Evolutionary conservation across 2,888 invertebrate species (phyloP).

Genomic region (Hedychridium roseum): DNA sequence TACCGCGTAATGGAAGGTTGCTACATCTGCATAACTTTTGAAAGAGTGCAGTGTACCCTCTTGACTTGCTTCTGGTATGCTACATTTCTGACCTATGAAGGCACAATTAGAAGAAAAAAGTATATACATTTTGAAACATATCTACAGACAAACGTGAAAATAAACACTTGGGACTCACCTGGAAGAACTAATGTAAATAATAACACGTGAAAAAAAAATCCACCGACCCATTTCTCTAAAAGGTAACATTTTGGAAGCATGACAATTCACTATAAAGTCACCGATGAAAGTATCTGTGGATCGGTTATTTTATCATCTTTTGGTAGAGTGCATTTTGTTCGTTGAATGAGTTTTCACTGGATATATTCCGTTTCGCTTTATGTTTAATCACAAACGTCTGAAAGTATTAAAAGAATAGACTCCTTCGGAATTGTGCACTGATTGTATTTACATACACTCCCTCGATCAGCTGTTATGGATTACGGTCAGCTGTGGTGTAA

Average conservation of each 20-base stretch:
- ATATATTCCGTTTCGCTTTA: too few relatives aligned
- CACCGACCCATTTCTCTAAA: constrained; percentile 11
- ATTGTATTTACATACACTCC: too few relatives aligned
- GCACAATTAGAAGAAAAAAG: too few relatives aligned
- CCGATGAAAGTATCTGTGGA: constrained; percentile 13
- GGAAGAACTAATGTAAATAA: constrained; percentile 25
- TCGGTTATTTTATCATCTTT: too few relatives aligned
- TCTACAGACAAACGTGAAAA: constrained; percentile 4
- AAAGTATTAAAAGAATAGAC: too few relatives aligned
- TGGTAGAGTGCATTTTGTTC: too few relatives aligned
- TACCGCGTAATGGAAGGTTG: constrained; percentile 64
- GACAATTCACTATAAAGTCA: constrained; percentile 20
- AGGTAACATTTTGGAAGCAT: constrained; percentile 33
- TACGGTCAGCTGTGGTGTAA: too few relatives aligned
- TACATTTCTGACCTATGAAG: constrained; percentile 25
- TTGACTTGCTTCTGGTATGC: constrained; percentile 63
- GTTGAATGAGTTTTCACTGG: too few relatives aligned
- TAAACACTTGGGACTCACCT: constrained; percentile 26
- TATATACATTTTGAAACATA: too few relatives aligned
- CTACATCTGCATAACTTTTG: constrained; percentile 64
- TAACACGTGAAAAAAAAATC: constrained; percentile 20
- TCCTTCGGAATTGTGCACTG: too few relatives aligned
- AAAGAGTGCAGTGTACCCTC: constrained; percentile 64
- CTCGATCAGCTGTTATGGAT: too few relatives aligned
- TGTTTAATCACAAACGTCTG: too few relatives aligned